phyloP scores from a whole-genome alignment of 2,888 invertebrate species.

The Oscheius sp. region DNA sequence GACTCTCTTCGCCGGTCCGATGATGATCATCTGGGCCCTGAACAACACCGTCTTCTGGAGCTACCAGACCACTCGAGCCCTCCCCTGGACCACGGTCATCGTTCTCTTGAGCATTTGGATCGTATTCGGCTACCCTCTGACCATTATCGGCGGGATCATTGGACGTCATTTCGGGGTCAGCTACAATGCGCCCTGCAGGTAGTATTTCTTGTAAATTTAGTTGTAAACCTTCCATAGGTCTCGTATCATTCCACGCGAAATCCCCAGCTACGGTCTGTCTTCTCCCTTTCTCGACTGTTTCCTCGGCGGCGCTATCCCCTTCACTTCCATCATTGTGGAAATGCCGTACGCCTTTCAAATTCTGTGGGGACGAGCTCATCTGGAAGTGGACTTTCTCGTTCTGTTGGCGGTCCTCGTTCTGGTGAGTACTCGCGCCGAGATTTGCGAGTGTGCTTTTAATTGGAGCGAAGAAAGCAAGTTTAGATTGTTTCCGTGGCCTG shows the following conservation, averaged over 20 bases:
- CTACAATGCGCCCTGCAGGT: conserved; percentile 34
- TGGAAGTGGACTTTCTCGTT: conserved; percentile 77
- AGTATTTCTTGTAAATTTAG: too few relatives aligned
- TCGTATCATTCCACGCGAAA: conserved; percentile 77
- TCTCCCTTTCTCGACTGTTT: conserved; percentile 75
- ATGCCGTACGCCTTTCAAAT: conserved; percentile 78
- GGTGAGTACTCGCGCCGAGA: conserved; percentile 4
- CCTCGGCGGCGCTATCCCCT: conserved; percentile 77
- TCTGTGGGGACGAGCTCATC: conserved; percentile 77
- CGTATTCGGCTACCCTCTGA: conserved; percentile 77
- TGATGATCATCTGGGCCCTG: conserved; percentile 76
- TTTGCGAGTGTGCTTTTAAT: too few relatives aligned
- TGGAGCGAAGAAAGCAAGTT: neutral
- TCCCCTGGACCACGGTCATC: conserved; percentile 76
- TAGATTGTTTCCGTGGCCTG: conserved; percentile 76
- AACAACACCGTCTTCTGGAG: conserved; percentile 77
- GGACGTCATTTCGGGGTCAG: conserved; percentile 54
- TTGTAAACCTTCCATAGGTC: conserved; percentile 69
- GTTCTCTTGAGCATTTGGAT: conserved; percentile 76
- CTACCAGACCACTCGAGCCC: conserved; percentile 76
- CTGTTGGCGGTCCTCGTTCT: conserved; percentile 76
- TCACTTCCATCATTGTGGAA: conserved; percentile 77
- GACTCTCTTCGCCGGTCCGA: conserved; percentile 76
- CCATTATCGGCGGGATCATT: conserved; percentile 77
- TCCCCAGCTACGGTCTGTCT: conserved; percentile 76